Conservation (phyloP, 2,113 vertebrate genomes). For the Notechis scutatus region DNA sequence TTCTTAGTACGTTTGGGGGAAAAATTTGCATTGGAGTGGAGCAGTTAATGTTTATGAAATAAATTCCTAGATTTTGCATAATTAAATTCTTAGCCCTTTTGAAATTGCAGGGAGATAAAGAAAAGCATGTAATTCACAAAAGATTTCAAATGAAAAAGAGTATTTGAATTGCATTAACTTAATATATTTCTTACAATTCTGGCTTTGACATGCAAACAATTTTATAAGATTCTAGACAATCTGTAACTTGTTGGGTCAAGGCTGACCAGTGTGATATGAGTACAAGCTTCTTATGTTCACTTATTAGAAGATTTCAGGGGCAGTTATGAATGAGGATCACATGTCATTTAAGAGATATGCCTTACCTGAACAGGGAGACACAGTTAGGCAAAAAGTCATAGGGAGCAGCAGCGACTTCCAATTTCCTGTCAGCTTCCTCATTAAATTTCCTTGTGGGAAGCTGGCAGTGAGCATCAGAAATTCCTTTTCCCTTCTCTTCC, state of each 20-base stretch:
- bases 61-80: not conserved
- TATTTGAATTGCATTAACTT: not conserved
- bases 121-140: slow-evolving; percentile 20
- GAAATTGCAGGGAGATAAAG: slow-evolving; percentile 1
- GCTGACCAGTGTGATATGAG: not conserved
- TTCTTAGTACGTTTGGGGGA: not conserved
- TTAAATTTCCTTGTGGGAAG: not conserved
- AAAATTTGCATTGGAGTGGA: not conserved
- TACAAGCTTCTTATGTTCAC: not conserved
- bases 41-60: not conserved
- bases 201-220: slow-evolving; percentile 24
- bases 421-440: not conserved
- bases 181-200: not conserved
- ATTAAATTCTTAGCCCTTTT: slow-evolving; percentile 34
- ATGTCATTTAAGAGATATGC: not conserved
- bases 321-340: not conserved
- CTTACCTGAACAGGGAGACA: not conserved
- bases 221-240: not conserved
- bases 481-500: not conserved
- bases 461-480: not conserved
- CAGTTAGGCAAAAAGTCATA: not conserved
- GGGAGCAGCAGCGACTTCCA: not conserved
- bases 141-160: slow-evolving; percentile 6
- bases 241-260: not conserved
- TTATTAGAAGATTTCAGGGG: not conserved